Conservation (phyloP, 2,888 invertebrate species). For the Timema podura region DNA sequence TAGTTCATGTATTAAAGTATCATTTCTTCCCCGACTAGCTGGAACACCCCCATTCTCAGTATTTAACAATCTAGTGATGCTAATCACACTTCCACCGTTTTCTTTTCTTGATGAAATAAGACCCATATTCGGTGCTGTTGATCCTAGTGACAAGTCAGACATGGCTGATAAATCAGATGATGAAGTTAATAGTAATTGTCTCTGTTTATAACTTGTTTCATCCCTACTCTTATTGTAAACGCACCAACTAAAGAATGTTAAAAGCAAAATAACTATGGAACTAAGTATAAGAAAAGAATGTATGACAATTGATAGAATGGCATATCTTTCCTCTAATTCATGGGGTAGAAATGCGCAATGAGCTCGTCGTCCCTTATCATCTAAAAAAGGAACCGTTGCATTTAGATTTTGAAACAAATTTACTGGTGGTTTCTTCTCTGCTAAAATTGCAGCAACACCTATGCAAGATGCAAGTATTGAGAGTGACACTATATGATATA, state of each 20-base stretch:
- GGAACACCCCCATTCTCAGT: no score
- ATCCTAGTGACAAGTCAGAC: constrained; percentile 34
- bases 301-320: constrained; percentile 50
- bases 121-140: no score
- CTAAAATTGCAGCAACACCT: constrained; percentile 51
- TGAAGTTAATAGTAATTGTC: constrained; percentile 33
- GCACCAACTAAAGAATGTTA: constrained; percentile 23
- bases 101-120: no score
- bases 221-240: constrained; percentile 19
- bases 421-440: constrained; percentile 34
- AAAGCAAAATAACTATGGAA: constrained; percentile 46
- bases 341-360: constrained; percentile 49
- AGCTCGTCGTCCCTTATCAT: constrained; percentile 29
- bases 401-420: constrained; percentile 26
- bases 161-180: constrained; percentile 36
- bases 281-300: constrained; percentile 50
- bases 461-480: constrained; percentile 51
- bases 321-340: constrained; percentile 48
- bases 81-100: no score
- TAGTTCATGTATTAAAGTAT: no score
- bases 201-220: no score
- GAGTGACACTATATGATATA: constrained; percentile 51
- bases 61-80: no score
- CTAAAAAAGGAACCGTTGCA: constrained; percentile 26
- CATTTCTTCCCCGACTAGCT: no score